A percentile compares a stretch with the other conserved stretches of the same genome.
phyloP scores from a whole-genome alignment of 2,113 vertebrate genomes.

The Microcebus jonahi region DNA sequence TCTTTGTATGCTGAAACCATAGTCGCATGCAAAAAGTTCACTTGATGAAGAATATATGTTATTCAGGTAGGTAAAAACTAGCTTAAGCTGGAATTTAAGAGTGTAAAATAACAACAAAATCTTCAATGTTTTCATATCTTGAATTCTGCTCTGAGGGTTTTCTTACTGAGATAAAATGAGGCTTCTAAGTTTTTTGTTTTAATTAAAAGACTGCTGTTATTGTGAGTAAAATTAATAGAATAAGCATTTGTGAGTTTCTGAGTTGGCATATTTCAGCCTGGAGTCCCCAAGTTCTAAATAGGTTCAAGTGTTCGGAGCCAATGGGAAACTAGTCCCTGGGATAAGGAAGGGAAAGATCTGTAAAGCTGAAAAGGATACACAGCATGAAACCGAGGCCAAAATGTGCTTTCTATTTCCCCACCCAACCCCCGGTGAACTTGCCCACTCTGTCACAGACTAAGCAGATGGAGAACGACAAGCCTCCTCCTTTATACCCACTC shows the following conservation, averaged over 20 bases:
- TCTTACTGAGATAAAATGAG: conserved; percentile 18
- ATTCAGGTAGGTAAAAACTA: neutral
- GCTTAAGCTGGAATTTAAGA: neutral
- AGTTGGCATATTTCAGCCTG: neutral
- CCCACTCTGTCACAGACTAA: rapidly evolving
- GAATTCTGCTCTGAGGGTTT: neutral
- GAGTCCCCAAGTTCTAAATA: neutral
- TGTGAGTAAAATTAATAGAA: conserved; percentile 8
- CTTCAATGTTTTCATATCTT: neutral
- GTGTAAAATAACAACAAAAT: neutral
- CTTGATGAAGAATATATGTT: neutral
- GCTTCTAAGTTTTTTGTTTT: conserved; percentile 20
- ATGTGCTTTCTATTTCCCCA: neutral
- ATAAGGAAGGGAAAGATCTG: neutral
- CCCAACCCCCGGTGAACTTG: neutral
- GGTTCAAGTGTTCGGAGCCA: neutral
- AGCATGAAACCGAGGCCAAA: neutral
- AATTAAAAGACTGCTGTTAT: conserved; percentile 18
- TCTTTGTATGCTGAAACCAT: neutral
- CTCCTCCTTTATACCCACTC: neutral
- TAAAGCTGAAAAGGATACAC: neutral
- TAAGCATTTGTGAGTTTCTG: neutral
- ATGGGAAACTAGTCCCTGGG: neutral
- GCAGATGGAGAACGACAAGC: neutral
- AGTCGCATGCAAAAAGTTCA: neutral